A percentile compares a stretch with the other conserved stretches of the same genome.
phyloP scores from a whole-genome alignment of 2,888 invertebrate genomes.

The Gortyna flavago region DNA sequence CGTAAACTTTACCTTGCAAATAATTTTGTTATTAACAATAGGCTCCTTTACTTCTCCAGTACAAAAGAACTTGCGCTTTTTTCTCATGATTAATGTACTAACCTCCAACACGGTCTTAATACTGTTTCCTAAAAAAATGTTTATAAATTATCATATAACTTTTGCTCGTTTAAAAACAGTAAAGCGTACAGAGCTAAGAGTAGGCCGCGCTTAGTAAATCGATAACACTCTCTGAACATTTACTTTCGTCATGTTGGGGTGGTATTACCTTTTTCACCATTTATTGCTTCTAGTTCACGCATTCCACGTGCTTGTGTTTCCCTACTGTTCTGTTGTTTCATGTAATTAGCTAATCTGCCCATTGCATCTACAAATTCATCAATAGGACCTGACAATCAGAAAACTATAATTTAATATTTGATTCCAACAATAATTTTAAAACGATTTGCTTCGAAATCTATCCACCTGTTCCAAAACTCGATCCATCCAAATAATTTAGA shows the following conservation, averaged over 20 bases:
- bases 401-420: not conserved
- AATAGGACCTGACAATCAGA: conserved; percentile 78
- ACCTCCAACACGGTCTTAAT: conserved; percentile 87
- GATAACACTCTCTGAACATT: not conserved
- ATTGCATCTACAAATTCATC: conserved; percentile 88
- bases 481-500: conserved; percentile 87
- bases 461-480: conserved; percentile 87
- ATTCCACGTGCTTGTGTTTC: conserved; percentile 86
- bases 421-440: not conserved
- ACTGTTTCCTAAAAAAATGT: conserved; percentile 79
- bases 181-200: not conserved
- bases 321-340: conserved; percentile 87
- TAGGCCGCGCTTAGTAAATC: not conserved
- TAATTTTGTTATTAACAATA: conserved; percentile 87
- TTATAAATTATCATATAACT: not conserved
- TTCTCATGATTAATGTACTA: conserved; percentile 86
- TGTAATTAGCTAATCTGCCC: conserved; percentile 81
- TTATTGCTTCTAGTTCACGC: conserved; percentile 87
- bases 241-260: not conserved
- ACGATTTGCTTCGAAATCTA: not conserved
- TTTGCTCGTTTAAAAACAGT: not conserved
- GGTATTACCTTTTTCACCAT: conserved; percentile 83
- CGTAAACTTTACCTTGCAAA: conserved; percentile 81
- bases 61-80: conserved; percentile 87
- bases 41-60: conserved; percentile 88